Conservation (phyloP, 2,113 vertebrate genomes). For the Gymnogyps californianus region DNA sequence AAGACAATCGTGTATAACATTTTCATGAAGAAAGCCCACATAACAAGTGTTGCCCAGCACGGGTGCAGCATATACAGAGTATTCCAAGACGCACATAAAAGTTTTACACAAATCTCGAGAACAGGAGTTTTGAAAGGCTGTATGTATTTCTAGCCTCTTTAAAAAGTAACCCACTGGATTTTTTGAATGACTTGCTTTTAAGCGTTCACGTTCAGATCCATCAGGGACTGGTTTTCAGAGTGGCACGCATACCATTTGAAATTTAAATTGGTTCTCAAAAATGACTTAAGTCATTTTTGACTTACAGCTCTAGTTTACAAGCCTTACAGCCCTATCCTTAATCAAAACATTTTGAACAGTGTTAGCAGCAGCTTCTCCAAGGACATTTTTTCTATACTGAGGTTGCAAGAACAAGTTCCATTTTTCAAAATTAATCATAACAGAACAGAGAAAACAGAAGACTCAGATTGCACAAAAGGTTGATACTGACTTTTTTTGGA, state of each 20-base stretch:
- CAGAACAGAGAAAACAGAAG: neutral
- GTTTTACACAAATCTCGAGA: neutral
- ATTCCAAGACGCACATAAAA: neutral
- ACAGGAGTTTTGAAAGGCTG: neutral
- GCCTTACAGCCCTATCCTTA: neutral
- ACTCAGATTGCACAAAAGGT: constrained; percentile 25
- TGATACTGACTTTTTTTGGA: neutral
- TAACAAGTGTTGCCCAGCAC: neutral
- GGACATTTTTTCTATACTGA: neutral
- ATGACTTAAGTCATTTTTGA: neutral
- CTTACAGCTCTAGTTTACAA: neutral
- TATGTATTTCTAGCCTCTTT: neutral
- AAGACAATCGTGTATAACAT: neutral
- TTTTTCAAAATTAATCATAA: neutral
- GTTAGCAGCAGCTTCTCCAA: neutral
- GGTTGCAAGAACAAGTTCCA: neutral
- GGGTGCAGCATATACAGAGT: neutral
- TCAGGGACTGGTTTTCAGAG: neutral
- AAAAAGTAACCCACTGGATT: neutral
- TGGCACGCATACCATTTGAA: neutral
- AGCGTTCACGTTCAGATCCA: neutral
- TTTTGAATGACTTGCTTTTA: neutral
- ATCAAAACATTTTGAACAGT: neutral
- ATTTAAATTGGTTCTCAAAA: neutral
- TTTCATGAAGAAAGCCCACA: neutral